Evolutionary conservation across 2,888 invertebrate species (phyloP).

Genomic region (Conus canariensis): DNA sequence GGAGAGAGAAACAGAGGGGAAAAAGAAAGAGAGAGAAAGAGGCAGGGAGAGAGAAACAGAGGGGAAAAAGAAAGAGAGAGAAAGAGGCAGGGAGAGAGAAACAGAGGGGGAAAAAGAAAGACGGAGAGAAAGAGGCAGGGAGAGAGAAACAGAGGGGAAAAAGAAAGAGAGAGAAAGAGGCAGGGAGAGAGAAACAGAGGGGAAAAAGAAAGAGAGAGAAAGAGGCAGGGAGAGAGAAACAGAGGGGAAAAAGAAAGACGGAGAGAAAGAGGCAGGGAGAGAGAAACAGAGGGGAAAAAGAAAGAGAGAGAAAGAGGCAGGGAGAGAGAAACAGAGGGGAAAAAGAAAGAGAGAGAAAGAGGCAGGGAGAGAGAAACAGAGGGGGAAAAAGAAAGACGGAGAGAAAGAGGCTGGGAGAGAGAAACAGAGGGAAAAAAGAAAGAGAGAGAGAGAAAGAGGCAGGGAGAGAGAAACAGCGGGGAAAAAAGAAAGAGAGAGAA

Average conservation of each 20-base stretch:
- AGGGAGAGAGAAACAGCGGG: not conserved
- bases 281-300: not conserved
- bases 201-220: too few relatives aligned
- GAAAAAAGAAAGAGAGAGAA: not conserved
- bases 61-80: too few relatives aligned
- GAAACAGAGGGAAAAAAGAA: not conserved
- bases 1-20: too few relatives aligned
- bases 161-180: too few relatives aligned
- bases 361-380: constrained; percentile 37
- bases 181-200: too few relatives aligned
- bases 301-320: not conserved
- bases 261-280: not conserved
- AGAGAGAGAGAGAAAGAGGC: not conserved
- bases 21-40: too few relatives aligned
- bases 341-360: constrained; percentile 47
- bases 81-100: too few relatives aligned
- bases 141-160: too few relatives aligned
- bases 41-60: too few relatives aligned
- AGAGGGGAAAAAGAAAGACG: not conserved
- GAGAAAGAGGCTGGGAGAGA: constrained; percentile 27
- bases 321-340: not conserved
- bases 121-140: too few relatives aligned
- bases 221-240: too few relatives aligned
- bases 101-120: too few relatives aligned
- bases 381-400: not conserved